phyloP scores from a whole-genome alignment of 2,113 vertebrate genomes.

The Arenaria interpres region DNA sequence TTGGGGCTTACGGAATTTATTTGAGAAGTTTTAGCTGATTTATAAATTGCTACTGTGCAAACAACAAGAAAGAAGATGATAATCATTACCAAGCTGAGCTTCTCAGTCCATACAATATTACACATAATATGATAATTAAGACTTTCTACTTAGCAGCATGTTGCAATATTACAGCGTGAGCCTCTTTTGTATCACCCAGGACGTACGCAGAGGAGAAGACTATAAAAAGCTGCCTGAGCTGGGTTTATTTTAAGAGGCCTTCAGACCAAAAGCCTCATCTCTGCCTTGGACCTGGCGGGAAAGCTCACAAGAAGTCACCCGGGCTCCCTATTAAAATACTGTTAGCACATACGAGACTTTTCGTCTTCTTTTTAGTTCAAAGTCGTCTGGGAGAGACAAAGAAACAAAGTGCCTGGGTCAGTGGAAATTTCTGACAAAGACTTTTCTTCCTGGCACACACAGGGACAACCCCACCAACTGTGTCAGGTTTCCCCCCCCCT shows the following conservation, averaged over 20 bases:
- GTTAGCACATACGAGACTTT: background rate
- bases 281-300: conserved; percentile 46
- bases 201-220: background rate
- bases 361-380: conserved; percentile 59
- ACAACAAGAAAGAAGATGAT: background rate
- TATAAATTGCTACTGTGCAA: background rate
- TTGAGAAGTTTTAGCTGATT: background rate
- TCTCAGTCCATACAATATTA: background rate
- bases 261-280: conserved; percentile 25
- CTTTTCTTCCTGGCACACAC: conserved; percentile 76
- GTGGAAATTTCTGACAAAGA: conserved; percentile 80
- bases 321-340: conserved; percentile 52
- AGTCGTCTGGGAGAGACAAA: conserved; percentile 72
- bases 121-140: background rate
- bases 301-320: conserved; percentile 27
- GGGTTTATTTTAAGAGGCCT: conserved; percentile 35
- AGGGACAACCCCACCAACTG: conserved; percentile 62
- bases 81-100: background rate
- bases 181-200: background rate
- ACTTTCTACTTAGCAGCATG: background rate
- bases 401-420: conserved; percentile 74
- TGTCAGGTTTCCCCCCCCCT: background rate
- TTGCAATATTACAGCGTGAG: background rate
- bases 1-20: background rate
- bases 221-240: conserved; percentile 19